Percentiles rank a stretch among this genome's conserved stretches.
Evolutionary conservation across 2,113 vertebrate genomes (phyloP).

Genomic region (Suncus etruscus): DNA sequence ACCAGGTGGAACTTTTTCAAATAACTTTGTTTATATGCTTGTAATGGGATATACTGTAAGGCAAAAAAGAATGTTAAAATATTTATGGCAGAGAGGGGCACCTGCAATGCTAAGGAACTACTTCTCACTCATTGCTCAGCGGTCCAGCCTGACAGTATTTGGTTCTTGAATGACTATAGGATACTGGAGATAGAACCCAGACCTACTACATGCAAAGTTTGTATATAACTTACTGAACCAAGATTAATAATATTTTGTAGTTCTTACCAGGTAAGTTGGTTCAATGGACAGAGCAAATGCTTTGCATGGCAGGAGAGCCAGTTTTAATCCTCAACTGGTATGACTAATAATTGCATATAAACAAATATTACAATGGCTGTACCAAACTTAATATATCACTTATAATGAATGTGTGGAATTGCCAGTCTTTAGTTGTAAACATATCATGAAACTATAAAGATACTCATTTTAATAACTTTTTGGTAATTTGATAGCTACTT

Average conservation of each 20-base stretch:
- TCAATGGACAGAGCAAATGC: too few species aligned
- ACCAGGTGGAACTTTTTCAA: neutral
- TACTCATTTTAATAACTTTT: constrained; percentile 26
- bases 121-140: too few species aligned
- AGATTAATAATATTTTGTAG: too few species aligned
- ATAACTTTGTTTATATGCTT: neutral
- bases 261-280: too few species aligned
- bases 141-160: too few species aligned
- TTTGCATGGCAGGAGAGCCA: too few species aligned
- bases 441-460: constrained; percentile 1
- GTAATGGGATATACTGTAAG: neutral
- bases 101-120: too few species aligned
- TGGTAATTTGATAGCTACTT: constrained; percentile 27
- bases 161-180: too few species aligned
- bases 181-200: too few species aligned
- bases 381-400: constrained; percentile 50
- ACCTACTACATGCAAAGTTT: too few species aligned
- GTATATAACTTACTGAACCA: too few species aligned
- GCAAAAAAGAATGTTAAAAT: neutral
- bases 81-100: neutral
- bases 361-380: constrained; percentile 35
- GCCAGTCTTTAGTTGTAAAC: constrained; percentile 5
- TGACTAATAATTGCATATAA: constrained; percentile 31
- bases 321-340: neutral
- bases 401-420: constrained; percentile 51